Base-by-base conservation (phyloP, 2,888 invertebrate genomes). In the Synergus umbraculus region DNA sequence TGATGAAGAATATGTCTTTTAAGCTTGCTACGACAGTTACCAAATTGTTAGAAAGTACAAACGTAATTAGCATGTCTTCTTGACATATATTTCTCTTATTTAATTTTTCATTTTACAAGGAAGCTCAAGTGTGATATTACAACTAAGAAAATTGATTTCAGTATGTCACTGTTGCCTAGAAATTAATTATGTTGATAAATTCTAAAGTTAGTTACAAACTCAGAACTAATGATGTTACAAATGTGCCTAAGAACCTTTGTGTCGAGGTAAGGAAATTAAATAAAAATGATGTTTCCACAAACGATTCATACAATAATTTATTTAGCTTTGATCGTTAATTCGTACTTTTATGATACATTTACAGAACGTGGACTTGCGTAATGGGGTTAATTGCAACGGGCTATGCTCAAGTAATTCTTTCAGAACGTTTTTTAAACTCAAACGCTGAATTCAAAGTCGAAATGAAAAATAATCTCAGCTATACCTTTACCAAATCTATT, bases 61-160 rank as follows among this genome's bases (percentile, higher is more conserved):
- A 95, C 88, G 90, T 95, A 9, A 93, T 94, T 43, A 95, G 95
- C 84, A 95, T 94, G 89, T 95, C 96, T 0, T 95, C 90, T 8
- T 92, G 83, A 91, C 66, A 22, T 46, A 13, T 9, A 5, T 13
- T 49, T 12, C 10, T 69, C 4, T 41, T n/a, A n/a, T 13, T 54
- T 49, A 13, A 29, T 66, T 4, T 78, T 0, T 63, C 63, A 22
- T 18, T 18, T 44, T 18, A 10, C 44, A 22, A 22, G 12, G 12
- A 60, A 22, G 12, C 60, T 60, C 22, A 22, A 12, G 12, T 60
- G 60, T 54, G 54, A 54, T 54, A 54, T 54, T n/a, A 54, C 1
- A 60, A 60, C 22, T 60, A 60, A 22, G 60, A 22, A 60, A 22
- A 22, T 22, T 22, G 5, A 60, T 60, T 18, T 18, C 12, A 60